These are phyloP conservation scores for Circaetus cinerascens DNA, from an alignment of 2,113 vertebrate genomes.

Conservation along the genomic window DNA sequence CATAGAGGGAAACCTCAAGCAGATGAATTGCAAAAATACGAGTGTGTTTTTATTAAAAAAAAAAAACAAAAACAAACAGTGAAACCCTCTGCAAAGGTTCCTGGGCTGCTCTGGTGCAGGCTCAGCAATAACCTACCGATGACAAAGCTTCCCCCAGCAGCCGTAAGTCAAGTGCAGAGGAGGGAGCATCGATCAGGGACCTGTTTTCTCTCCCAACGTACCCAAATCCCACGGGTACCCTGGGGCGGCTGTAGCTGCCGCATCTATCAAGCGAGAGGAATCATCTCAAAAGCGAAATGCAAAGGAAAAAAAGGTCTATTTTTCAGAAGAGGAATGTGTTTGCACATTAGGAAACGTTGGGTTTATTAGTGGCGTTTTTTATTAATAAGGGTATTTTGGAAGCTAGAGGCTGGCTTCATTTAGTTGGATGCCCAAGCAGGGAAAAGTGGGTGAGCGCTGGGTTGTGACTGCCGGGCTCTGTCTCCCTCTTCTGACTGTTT, in stretches of 20 bases:
- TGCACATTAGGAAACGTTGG: background rate
- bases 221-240: background rate
- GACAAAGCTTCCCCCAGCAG: background rate
- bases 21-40: background rate
- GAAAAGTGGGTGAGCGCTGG: too few relatives aligned
- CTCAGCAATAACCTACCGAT: background rate
- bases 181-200: background rate
- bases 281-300: background rate
- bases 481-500: constrained; percentile 31
- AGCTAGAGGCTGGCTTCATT: fast-evolving
- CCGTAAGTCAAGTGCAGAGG: fast-evolving
- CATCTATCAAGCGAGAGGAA: background rate
- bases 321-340: background rate
- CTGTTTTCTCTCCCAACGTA: background rate
- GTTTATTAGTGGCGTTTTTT: fast-evolving
- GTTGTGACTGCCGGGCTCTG: background rate
- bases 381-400: fast-evolving
- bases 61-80: too few relatives aligned
- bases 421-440: too few relatives aligned
- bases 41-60: background rate
- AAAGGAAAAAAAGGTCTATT: fast-evolving
- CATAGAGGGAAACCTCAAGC: background rate
- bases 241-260: fast-evolving
- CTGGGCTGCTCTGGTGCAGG: background rate
- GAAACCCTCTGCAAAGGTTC: background rate